Evolutionary conservation across 2,113 vertebrate species (phyloP), one percentile per base, ranked within the genome.

Genomic region (Alouatta palliata): DNA sequence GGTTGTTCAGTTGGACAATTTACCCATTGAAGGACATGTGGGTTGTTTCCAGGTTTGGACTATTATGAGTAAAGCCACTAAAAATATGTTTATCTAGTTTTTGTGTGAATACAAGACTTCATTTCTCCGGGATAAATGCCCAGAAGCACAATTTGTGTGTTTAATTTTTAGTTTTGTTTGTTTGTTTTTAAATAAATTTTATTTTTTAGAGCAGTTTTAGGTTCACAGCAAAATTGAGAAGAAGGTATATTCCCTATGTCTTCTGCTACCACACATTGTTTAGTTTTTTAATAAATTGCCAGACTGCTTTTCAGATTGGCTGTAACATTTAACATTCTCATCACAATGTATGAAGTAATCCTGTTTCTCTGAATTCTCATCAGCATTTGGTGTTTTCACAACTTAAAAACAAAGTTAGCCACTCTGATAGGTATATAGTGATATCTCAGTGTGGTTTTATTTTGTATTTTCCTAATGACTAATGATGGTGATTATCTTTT

Each of bases 311-410:
- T 58, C 56, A 54, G 27, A 45, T 66, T 66, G 81, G 30, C n/a
- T 66, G 14, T 77, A 80, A 87, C 16, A 88, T 66, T 73, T 83
- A 94, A 43, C 12, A 84, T 43, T 84, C 32, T 43, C 23, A 52
- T 56, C 54, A n/a, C 66, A 80, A 49, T 66, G 27, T 30, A 27
- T 56, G 32, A 77, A 43, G 27, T 68, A 27, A 86, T 58, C 21
- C 11, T 56, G 8, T 73, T 84, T 83, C 23, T 56, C 54, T 37
- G 37, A 35, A 79, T 40, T 49, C 19, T 88, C 47, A 64, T 37
- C 58, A 91, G 47, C 70, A 91, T 80, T 94, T 87, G n/a, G 61
- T 88, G 76, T 91, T 89, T 40, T 81, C 58, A 73, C 30, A 79
- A 83, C 45, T 43, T 35, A 68, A 66, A 66, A 30, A 49, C 52